Percentiles rank a stretch among this genome's conserved stretches.
These are phyloP conservation scores for Leptobrachium ailaonicum DNA, from an alignment of 2,113 vertebrate species.

Conservation along the genomic window DNA sequence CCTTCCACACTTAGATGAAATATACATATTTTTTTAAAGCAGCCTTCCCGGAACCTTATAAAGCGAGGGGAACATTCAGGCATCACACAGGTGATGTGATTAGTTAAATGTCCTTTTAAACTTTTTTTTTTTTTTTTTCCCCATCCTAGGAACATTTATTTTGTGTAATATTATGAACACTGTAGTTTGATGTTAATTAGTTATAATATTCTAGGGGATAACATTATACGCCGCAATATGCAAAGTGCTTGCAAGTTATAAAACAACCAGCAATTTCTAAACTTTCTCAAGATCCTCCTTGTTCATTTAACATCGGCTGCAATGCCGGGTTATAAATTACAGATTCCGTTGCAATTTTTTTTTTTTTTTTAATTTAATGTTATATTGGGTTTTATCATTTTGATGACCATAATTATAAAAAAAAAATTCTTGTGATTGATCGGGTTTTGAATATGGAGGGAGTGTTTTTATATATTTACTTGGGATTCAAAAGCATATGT, in stretches of 20 bases:
- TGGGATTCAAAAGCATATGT: too few relatives aligned
- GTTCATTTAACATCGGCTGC: too few relatives aligned
- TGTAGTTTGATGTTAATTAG: constrained; percentile 37
- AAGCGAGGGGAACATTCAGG: constrained; percentile 20
- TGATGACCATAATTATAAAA: too few relatives aligned
- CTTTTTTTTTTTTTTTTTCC: constrained; percentile 14
- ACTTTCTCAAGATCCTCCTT: too few relatives aligned
- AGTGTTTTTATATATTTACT: too few relatives aligned
- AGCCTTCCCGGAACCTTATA: constrained; percentile 28
- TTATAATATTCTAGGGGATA: constrained; percentile 37
- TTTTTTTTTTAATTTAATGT: too few relatives aligned
- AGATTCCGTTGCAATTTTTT: too few relatives aligned
- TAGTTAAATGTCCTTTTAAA: constrained; percentile 39
- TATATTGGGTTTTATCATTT: too few relatives aligned
- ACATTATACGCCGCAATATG: constrained; percentile 26
- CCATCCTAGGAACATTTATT: constrained; percentile 26
- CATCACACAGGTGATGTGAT: constrained; percentile 44
- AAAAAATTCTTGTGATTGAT: too few relatives aligned
- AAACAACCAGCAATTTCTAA: too few relatives aligned
- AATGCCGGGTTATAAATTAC: too few relatives aligned
- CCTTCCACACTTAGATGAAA: constrained; percentile 46
- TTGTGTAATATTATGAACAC: constrained; percentile 45
- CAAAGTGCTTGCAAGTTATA: not conserved
- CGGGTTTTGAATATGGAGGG: too few relatives aligned
- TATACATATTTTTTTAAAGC: constrained; percentile 48